Percentiles rank a stretch among this genome's conserved stretches.
These are phyloP conservation scores for Stenichneumon culpator DNA, from an alignment of 2,888 invertebrate genomes.

Conservation along the genomic window DNA sequence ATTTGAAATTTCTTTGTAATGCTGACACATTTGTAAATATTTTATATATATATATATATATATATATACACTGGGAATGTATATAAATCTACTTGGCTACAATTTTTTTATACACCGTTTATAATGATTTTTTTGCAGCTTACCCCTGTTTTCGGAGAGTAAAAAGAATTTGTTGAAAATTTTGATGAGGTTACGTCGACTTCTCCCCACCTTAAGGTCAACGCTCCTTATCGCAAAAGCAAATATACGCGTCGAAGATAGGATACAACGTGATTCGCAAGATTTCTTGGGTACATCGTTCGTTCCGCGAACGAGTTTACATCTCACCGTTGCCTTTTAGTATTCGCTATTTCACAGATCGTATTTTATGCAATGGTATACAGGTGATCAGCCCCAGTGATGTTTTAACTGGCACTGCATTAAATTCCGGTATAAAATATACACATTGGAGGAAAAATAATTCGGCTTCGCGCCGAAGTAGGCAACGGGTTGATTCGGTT, in stretches of 20 bases:
- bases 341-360: neutral
- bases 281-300: slow-evolving; percentile 4
- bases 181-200: slow-evolving; percentile 4
- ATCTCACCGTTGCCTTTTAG: neutral
- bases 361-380: neutral
- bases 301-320: neutral
- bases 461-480: slow-evolving; percentile 46
- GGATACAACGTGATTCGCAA: slow-evolving; percentile 16
- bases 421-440: neutral
- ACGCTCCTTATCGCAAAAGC: slow-evolving; percentile 39
- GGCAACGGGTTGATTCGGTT: slow-evolving; percentile 65
- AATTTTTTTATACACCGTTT: neutral
- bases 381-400: neutral
- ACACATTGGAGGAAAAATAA: slow-evolving; percentile 3
- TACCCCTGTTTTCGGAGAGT: neutral
- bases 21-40: no score
- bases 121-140: neutral
- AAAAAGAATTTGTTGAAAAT: neutral
- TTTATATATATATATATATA: neutral
- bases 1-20: no score
- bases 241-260: slow-evolving; percentile 17
- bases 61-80: no score
- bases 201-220: neutral
- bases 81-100: neutral
- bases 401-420: neutral